These are phyloP conservation scores for Diogma glabrata DNA, from an alignment of 2,888 invertebrate species.

Conservation along the genomic window DNA sequence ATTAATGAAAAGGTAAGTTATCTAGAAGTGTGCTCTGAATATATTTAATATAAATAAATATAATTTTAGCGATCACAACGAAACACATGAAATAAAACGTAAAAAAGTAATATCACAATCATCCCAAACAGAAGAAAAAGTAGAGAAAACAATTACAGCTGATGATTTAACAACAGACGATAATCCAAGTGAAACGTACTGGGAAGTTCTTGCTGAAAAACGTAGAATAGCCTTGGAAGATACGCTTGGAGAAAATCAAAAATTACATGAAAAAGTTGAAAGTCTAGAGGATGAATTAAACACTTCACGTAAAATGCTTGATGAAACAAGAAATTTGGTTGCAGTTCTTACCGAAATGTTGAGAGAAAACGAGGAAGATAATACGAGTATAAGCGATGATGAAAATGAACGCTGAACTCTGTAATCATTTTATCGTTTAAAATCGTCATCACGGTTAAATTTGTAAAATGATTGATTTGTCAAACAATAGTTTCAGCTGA, in stretches of 20 bases:
- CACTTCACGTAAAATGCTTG: constrained; percentile 55
- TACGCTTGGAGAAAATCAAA: constrained; percentile 59
- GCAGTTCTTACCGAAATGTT: constrained; percentile 64
- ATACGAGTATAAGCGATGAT: too few relatives aligned
- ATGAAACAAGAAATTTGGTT: constrained; percentile 61
- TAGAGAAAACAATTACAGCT: too few relatives aligned
- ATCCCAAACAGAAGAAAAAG: constrained; percentile 27
- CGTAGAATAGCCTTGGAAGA: constrained; percentile 59
- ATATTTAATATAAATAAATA: background rate
- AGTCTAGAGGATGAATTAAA: constrained; percentile 47
- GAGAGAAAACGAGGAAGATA: constrained; percentile 39
- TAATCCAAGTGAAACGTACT: constrained; percentile 61
- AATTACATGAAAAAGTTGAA: constrained; percentile 40
- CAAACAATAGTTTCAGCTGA: too few relatives aligned
- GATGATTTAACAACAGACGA: constrained; percentile 59
- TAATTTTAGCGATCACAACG: constrained; percentile 24
- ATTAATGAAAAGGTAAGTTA: constrained; percentile 35
- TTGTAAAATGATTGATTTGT: too few relatives aligned
- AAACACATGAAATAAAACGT: constrained; percentile 23
- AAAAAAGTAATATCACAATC: constrained; percentile 24
- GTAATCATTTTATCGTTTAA: too few relatives aligned
- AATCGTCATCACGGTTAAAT: too few relatives aligned
- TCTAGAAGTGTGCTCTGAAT: background rate
- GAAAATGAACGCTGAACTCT: too few relatives aligned
- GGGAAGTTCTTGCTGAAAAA: constrained; percentile 63